Evolutionary conservation across 30 jellyfish, hydroid and myxozoan species (phyloP).

Genomic region (Rhopilema esculentum): DNA sequence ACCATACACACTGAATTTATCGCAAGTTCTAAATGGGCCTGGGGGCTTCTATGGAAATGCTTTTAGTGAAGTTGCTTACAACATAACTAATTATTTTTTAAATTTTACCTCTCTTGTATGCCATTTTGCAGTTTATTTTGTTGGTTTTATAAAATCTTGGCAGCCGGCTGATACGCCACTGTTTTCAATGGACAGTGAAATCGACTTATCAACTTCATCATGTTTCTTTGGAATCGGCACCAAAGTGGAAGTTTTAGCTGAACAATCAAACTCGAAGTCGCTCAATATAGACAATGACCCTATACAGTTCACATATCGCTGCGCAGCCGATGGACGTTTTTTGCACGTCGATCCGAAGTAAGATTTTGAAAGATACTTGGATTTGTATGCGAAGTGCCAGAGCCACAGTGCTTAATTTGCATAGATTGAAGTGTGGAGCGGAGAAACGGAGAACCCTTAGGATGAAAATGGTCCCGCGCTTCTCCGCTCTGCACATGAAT

Average conservation of each 20-base stretch:
- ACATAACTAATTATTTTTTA: too few species aligned
- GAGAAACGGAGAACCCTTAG: too few species aligned
- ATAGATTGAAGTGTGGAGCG: too few species aligned
- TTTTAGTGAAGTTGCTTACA: too few species aligned
- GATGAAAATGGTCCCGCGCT: too few species aligned
- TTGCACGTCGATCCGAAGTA: constrained; percentile 68
- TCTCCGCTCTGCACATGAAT: too few species aligned
- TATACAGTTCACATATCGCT: constrained; percentile 56
- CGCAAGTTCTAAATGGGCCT: too few species aligned
- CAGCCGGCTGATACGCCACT: constrained; percentile 49
- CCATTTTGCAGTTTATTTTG: constrained; percentile 42
- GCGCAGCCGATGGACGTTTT: constrained; percentile 62
- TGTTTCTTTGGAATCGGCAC: constrained; percentile 58
- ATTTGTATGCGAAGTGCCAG: too few species aligned
- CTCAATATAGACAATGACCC: constrained; percentile 1
- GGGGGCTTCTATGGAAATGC: too few species aligned
- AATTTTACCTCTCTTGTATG: neutral
- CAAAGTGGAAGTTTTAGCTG: constrained; percentile 50
- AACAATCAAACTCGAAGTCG: neutral
- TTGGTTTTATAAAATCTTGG: constrained; percentile 73
- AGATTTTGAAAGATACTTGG: neutral
- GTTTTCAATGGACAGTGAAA: constrained; percentile 8
- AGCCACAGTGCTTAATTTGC: too few species aligned
- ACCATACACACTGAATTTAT: too few species aligned
- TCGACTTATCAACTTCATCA: constrained; percentile 35